phyloP scores from a whole-genome alignment of 2,888 invertebrate species.

The Noctua fimbriata region DNA sequence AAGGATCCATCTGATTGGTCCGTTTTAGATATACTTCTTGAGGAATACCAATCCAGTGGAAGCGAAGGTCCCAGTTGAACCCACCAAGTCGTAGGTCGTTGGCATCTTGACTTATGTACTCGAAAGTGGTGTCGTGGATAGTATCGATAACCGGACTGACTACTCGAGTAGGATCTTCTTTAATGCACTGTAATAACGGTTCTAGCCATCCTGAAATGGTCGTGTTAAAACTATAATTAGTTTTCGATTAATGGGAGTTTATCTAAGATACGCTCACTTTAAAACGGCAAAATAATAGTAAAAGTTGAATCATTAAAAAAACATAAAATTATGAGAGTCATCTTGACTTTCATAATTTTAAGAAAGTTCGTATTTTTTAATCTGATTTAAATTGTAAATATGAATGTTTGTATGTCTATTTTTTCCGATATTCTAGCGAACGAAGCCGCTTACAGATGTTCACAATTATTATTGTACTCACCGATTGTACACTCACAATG shows the following conservation, averaged over 20 bases:
- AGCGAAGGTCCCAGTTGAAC: slow-evolving; percentile 97
- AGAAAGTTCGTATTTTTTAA: not conserved
- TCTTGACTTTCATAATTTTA: too few species aligned
- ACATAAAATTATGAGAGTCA: not conserved
- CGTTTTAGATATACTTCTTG: slow-evolving; percentile 94
- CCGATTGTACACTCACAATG: slow-evolving; percentile 98
- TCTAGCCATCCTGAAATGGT: slow-evolving; percentile 95
- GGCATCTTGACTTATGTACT: slow-evolving; percentile 94
- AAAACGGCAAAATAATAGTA: not conserved
- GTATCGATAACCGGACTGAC: slow-evolving; percentile 98
- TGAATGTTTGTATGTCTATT: not conserved
- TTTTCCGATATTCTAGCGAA: not conserved
- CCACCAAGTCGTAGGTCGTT: slow-evolving; percentile 95
- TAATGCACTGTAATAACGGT: slow-evolving; percentile 95
- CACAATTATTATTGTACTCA: slow-evolving; percentile 66
- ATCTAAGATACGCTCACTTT: too few species aligned
- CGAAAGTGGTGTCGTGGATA: slow-evolving; percentile 96
- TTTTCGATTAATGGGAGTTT: not conserved
- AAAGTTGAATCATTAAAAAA: not conserved
- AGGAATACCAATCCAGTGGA: slow-evolving; percentile 98
- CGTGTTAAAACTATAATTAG: not conserved
- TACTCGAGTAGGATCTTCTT: slow-evolving; percentile 93
- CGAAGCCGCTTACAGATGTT: not conserved
- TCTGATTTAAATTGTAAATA: not conserved
- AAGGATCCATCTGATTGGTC: slow-evolving; percentile 94